Evolutionary conservation across 2,113 vertebrate genomes (phyloP), one percentile per base, ranked within the genome.

Genomic region (Charadrius vociferus): DNA sequence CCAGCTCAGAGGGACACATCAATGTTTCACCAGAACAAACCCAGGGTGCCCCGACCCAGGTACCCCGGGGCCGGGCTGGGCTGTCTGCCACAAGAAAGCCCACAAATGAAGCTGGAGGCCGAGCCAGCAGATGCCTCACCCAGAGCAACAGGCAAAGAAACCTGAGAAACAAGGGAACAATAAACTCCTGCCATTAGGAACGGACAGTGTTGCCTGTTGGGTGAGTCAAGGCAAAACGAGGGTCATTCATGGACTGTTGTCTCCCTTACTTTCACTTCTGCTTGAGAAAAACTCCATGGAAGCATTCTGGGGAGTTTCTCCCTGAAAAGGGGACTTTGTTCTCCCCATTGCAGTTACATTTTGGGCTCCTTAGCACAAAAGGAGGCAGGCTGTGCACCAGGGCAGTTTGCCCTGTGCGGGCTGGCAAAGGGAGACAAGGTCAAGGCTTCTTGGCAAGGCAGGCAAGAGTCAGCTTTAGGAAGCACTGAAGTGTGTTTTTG

Each of bases 221-320:
- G 14, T 41, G 37, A 75, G 36, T 47, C 30, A 73, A 41, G 37
- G 52, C 39, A 45, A 32, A 13, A 5, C 0, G 0, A 34, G n/a
- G 26, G 6, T 55, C n/a, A 4, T 2, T 37, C 20, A 2, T 26
- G n/a, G 7, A 10, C 20, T 17, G 11, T n/a, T 36, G 7, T 20
- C 10, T 30, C 27, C 59, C 34, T 65, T 63, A 50, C 27, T 53
- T 81, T 55, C 37, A 52, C 27, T 34, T 67, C 49, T 43, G 20
- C n/a, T 65, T 32, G 15, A 52, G 22, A n/a, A 67, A 62, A 77
- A 14, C 13, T 47, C 53, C 19, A 49, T 22, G 13, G 65, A 43
- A 82, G 23, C 18, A 14, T 50, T 71, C 34, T 37, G 36, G 12
- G 32, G 18, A 45, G 10, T 17, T 80, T 83, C 23, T 49, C 9